Conservation (phyloP, 1,140 invertebrate species). For the Stegodyphus mimosarum region DNA sequence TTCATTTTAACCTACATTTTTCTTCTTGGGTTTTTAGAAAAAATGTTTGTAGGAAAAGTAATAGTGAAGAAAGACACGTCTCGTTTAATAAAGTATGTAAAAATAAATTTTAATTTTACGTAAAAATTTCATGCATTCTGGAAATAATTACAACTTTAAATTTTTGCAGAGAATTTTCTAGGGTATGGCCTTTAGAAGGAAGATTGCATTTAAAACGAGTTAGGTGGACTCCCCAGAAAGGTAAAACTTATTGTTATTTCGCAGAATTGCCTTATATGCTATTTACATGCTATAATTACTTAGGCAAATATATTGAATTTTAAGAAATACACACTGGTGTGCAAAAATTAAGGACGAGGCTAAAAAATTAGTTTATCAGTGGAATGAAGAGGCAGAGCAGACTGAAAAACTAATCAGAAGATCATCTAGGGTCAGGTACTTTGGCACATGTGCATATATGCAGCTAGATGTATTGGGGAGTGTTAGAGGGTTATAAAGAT, state of each 20-base stretch:
- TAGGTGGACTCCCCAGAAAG: conserved; percentile 21
- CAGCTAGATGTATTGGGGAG: too few relatives aligned
- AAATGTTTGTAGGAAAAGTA: conserved; percentile 26
- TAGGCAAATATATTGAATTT: neutral
- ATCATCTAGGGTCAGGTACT: too few relatives aligned
- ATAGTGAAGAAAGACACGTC: conserved; percentile 19
- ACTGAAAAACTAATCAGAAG: too few relatives aligned
- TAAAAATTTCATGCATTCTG: neutral
- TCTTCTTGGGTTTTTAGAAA: conserved; percentile 1
- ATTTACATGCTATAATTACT: neutral
- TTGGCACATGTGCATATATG: too few relatives aligned
- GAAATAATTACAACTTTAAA: neutral
- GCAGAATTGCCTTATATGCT: neutral
- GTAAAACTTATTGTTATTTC: neutral
- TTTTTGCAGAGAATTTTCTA: conserved; percentile 2
- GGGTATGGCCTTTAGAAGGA: conserved; percentile 5
- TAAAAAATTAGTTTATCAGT: too few relatives aligned
- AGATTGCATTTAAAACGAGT: conserved; percentile 31
- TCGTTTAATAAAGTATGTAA: conserved; percentile 23
- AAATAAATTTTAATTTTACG: neutral
- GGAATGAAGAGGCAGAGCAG: too few relatives aligned
- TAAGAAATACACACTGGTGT: too few relatives aligned
- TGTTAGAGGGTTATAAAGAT: too few relatives aligned
- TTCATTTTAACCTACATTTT: too few relatives aligned
- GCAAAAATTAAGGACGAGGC: too few relatives aligned